Base-by-base conservation (phyloP, 2,113 vertebrate species). In the Myxocyprinus asiaticus region DNA sequence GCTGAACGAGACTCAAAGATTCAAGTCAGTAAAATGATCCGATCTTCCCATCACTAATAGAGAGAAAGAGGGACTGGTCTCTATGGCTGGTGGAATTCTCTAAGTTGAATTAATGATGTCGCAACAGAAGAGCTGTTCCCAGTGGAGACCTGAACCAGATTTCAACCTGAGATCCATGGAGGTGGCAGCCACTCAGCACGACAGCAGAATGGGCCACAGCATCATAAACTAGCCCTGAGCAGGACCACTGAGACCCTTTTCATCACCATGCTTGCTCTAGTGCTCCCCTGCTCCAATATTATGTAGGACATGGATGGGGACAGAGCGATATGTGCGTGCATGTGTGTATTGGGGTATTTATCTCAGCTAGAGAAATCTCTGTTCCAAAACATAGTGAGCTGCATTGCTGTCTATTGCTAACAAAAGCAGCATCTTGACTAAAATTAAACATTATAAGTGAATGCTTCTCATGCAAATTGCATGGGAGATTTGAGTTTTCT, bases 101-200 rank as follows among this genome's bases (percentile, higher is more conserved):
- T 87, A 89, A 83, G 85, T 83, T 90, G 83, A 91, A 91, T 92
- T 90, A 92, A 91, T 91, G 89, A 89, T 91, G 85, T 76, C 83
- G 83, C 83, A 69, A 84, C 81, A 89, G 86, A 88, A 81, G 81
- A 63, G 81, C 78, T 69, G 78, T 87, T 67, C 88, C 89, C 90
- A 78, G 81, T 87, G 74, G 90, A 92, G 90, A 86, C 88, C 69
- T 93, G 90, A 92, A 90, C 90, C 90, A 93, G 90, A 93, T 93
- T 92, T 93, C 87, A 90, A 91, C 90, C 90, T 83, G 81, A 82
- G 88, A 78, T 92, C 92, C 91, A 90, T 80, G 14, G 87, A 91
- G 91, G 87, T 88, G 85, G 89, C 33, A 84, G 86, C 22, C 63
- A 50, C 72, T 43, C 76, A 48, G 76, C 79, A 78, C 78, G 15